phyloP scores from a whole-genome alignment of 92 coral and sea anemone genomes.

The Epizoanthus fatuus region DNA sequence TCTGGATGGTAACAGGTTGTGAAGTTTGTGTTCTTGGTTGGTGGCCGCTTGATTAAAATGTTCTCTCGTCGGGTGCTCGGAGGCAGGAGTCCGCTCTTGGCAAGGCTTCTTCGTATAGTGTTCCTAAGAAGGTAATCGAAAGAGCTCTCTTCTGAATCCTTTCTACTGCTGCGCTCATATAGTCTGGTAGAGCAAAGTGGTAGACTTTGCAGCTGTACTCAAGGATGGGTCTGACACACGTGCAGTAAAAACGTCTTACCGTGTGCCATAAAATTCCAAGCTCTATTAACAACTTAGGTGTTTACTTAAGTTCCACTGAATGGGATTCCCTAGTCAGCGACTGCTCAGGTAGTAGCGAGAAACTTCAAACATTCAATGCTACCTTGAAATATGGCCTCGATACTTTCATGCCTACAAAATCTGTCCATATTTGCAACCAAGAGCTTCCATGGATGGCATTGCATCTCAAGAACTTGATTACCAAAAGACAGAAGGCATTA shows the following conservation, averaged over 20 bases:
- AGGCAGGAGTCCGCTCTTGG: no score
- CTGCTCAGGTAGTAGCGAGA: conserved; percentile 24
- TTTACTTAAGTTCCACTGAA: conserved; percentile 14
- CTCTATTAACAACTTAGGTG: conserved; percentile 24
- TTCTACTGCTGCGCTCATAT: no score
- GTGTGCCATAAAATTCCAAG: conserved; percentile 33
- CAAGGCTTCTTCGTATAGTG: no score
- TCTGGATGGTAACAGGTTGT: no score
- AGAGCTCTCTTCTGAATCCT: no score
- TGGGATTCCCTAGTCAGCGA: conserved; percentile 35
- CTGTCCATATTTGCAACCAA: conserved; percentile 14
- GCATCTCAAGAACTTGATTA: not conserved
- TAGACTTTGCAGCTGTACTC: no score
- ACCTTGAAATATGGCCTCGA: conserved; percentile 17
- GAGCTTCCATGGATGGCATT: not conserved
- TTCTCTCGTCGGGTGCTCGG: no score
- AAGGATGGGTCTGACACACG: no score
- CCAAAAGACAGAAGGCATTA: conserved; percentile 13
- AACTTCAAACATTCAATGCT: conserved; percentile 30
- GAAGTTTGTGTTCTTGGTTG: no score
- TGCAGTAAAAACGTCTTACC: conserved; percentile 4
- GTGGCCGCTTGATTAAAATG: no score
- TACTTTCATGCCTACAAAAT: conserved; percentile 14
- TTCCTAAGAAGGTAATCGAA: no score
- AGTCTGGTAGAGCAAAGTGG: no score